Evolutionary conservation across 2,888 invertebrate species (phyloP).

Genomic region (Drosophila birchii): DNA sequence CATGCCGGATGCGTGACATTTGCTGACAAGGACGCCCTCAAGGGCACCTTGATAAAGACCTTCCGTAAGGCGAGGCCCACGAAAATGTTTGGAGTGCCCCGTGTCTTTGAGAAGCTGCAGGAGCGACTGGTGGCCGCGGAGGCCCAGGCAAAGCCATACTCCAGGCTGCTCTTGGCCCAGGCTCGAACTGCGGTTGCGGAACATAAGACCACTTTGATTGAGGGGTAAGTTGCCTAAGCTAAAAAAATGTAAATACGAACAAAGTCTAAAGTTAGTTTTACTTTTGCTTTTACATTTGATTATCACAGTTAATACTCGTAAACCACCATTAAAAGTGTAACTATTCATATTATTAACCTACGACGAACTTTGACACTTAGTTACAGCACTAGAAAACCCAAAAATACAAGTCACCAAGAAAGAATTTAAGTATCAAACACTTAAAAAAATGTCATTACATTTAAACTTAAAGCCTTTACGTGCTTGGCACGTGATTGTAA

Average conservation of each 20-base stretch:
- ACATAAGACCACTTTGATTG: conserved; percentile 87
- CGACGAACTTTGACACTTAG: not conserved
- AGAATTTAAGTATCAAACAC: not conserved
- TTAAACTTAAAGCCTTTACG: not conserved
- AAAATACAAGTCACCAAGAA: not conserved
- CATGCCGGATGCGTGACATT: conserved; percentile 88
- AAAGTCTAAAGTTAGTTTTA: too few relatives aligned
- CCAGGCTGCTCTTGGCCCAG: conserved; percentile 88
- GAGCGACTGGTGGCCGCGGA: conserved; percentile 92
- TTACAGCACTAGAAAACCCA: not conserved
- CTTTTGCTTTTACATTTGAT: too few relatives aligned
- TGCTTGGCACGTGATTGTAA: too few relatives aligned
- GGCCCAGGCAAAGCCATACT: conserved; percentile 88
- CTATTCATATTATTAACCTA: not conserved
- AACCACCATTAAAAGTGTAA: not conserved
- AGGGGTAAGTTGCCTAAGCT: conserved; percentile 85
- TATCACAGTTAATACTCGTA: not conserved
- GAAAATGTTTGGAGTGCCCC: conserved; percentile 93
- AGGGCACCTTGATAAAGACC: conserved; percentile 91
- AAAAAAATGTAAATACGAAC: too few relatives aligned
- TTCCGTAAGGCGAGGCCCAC: conserved; percentile 92
- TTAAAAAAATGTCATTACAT: not conserved
- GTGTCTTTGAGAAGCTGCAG: conserved; percentile 96
- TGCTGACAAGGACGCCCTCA: conserved; percentile 94
- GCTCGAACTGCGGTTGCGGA: conserved; percentile 88